Evolutionary conservation across 2,113 vertebrate genomes (phyloP).

Genomic region (Megaleporinus macrocephalus): DNA sequence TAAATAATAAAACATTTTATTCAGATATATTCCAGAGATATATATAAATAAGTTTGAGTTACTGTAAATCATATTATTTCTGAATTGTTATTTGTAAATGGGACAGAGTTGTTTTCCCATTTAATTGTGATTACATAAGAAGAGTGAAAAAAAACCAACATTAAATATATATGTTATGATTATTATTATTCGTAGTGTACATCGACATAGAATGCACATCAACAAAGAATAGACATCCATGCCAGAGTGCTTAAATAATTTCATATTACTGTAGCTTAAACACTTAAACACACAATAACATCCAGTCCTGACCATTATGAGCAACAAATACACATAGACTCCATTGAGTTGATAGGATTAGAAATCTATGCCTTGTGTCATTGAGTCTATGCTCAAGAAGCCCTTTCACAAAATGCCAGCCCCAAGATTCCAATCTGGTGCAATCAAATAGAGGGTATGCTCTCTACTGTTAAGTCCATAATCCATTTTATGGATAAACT

Average conservation of each 20-base stretch:
- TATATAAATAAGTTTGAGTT: too few relatives aligned
- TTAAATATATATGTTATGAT: too few relatives aligned
- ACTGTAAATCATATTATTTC: too few relatives aligned
- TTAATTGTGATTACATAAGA: too few relatives aligned
- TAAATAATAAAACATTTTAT: too few relatives aligned
- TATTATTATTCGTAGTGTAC: too few relatives aligned
- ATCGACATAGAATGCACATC: too few relatives aligned
- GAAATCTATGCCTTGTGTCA: constrained; percentile 18
- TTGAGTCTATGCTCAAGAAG: constrained; percentile 15
- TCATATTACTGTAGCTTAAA: neutral
- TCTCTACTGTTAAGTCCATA: constrained; percentile 33
- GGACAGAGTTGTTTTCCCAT: too few relatives aligned
- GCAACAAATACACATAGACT: constrained; percentile 21
- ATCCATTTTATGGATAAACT: constrained; percentile 46
- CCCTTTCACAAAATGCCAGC: constrained; percentile 23
- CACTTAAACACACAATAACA: constrained; percentile 12
- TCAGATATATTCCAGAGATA: too few relatives aligned
- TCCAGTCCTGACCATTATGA: constrained; percentile 17
- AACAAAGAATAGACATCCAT: neutral
- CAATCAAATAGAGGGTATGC: constrained; percentile 32
- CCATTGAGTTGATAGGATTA: constrained; percentile 44
- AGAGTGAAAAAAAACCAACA: too few relatives aligned
- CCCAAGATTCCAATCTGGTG: constrained; percentile 41
- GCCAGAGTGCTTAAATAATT: neutral
- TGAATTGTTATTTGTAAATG: too few relatives aligned